Percentiles rank a stretch among this genome's conserved stretches.
Conservation (phyloP, 2,888 invertebrate genomes). For the Synergus umbraculus region DNA sequence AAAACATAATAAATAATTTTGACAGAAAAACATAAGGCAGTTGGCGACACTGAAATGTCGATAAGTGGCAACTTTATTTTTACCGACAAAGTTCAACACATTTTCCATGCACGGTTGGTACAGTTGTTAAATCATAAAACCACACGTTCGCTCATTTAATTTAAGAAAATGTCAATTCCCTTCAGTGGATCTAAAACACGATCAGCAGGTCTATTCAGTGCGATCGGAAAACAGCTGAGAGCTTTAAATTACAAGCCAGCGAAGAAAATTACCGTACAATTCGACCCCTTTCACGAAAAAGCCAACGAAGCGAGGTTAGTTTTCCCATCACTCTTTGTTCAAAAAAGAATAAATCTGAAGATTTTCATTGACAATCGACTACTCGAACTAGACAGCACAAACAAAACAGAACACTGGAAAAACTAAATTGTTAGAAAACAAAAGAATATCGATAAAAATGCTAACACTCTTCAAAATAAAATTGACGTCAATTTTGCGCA, state of each 20-base stretch:
- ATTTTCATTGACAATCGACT: neutral
- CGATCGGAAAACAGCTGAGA: conserved; percentile 86
- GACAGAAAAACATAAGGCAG: neutral
- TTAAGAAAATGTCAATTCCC: conserved; percentile 84
- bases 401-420: conserved; percentile 1
- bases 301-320: conserved; percentile 82
- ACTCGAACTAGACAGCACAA: neutral
- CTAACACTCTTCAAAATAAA: neutral
- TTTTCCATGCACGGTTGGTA: conserved; percentile 4
- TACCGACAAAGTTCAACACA: neutral
- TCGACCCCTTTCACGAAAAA: conserved; percentile 90
- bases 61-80: neutral
- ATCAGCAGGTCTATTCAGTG: conserved; percentile 85
- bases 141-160: conserved; percentile 4
- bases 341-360: neutral
- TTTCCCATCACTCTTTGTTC: conserved; percentile 9
- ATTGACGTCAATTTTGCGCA: neutral
- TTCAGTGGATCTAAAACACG: conserved; percentile 84
- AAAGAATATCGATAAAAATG: neutral
- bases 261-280: conserved; percentile 86
- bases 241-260: conserved; percentile 88
- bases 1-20: no score
- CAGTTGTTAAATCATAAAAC: conserved; percentile 11
- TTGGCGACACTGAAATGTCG: conserved; percentile 16
- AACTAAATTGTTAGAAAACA: neutral